Conservation (phyloP, 2,888 invertebrate species). For the Zaprionus obscuricornis region DNA sequence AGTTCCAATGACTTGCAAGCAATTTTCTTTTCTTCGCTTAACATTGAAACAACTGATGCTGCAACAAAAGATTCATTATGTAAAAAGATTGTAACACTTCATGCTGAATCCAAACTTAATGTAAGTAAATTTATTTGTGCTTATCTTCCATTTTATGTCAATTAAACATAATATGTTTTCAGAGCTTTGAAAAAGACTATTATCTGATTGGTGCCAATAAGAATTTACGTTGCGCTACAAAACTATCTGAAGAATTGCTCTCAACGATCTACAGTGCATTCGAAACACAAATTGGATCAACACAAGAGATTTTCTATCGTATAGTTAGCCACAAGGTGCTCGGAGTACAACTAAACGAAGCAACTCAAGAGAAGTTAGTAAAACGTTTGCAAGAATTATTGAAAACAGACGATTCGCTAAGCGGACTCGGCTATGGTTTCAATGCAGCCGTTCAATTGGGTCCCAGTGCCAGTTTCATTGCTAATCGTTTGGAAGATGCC, state of each 20-base stretch:
- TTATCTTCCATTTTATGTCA: background rate
- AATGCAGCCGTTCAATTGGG: slow-evolving; percentile 91
- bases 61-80: slow-evolving; percentile 85
- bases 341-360: slow-evolving; percentile 87
- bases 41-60: slow-evolving; percentile 88
- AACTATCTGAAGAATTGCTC: slow-evolving; percentile 84
- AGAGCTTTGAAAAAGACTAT: slow-evolving; percentile 86
- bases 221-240: slow-evolving; percentile 85
- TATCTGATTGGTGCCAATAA: slow-evolving; percentile 87
- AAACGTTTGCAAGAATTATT: slow-evolving; percentile 90
- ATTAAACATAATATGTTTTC: slow-evolving; percentile 20
- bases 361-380: slow-evolving; percentile 88
- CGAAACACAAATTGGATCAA: slow-evolving; percentile 87
- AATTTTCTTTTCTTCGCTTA: slow-evolving; percentile 90
- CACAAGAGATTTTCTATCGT: slow-evolving; percentile 90
- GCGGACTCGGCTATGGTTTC: slow-evolving; percentile 93
- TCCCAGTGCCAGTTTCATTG: slow-evolving; percentile 86
- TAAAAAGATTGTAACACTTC: slow-evolving; percentile 81
- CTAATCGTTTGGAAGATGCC: slow-evolving; percentile 94
- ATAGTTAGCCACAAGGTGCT: slow-evolving; percentile 88
- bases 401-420: slow-evolving; percentile 92
- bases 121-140: too few relatives aligned
- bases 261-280: slow-evolving; percentile 85
- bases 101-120: slow-evolving; percentile 81
- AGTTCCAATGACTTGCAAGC: slow-evolving; percentile 87